Evolutionary conservation across 2,797 vertebrate species (phyloP).

Genomic region (Crenuchus spilurus): DNA sequence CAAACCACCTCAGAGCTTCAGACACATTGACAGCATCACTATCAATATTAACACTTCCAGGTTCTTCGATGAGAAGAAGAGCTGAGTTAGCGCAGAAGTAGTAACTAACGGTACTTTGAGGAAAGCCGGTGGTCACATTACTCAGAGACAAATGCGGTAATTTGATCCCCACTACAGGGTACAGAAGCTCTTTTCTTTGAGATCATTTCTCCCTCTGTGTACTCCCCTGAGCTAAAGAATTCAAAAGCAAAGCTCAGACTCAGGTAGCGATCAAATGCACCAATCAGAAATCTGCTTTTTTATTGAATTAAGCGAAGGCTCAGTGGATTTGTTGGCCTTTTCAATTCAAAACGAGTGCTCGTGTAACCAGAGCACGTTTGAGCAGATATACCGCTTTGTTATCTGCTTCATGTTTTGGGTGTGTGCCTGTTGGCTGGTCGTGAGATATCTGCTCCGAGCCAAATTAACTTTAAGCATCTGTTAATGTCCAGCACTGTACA

Average conservation of each 20-base stretch:
- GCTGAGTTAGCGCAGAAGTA: background rate
- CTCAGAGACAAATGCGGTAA: slow-evolving; percentile 1
- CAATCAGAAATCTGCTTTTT: slow-evolving; percentile 3
- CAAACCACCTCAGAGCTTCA: slow-evolving; percentile 36
- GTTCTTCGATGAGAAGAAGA: background rate
- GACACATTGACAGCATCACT: slow-evolving; percentile 34
- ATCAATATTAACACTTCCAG: slow-evolving; percentile 49
- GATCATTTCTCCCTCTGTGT: slow-evolving; percentile 10
- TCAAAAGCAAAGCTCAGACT: slow-evolving; percentile 31
- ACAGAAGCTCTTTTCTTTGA: background rate
- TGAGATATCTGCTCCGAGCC: background rate
- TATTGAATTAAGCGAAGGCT: slow-evolving; percentile 27
- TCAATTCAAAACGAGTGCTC: background rate
- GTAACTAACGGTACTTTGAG: background rate
- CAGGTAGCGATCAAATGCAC: background rate
- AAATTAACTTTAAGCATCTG: slow-evolving; percentile 12
- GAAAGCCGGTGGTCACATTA: background rate
- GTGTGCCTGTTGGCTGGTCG: slow-evolving; percentile 11
- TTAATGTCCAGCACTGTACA: slow-evolving; percentile 25
- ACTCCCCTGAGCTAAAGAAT: slow-evolving; percentile 32
- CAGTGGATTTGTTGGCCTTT: slow-evolving; percentile 25
- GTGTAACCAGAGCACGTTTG: background rate
- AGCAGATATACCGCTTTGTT: slow-evolving; percentile 16
- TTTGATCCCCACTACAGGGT: slow-evolving; percentile 16
- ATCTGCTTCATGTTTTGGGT: slow-evolving; percentile 38